phyloP scores from a whole-genome alignment of 2,797 vertebrate species.

The Lophotriccus pileatus region DNA sequence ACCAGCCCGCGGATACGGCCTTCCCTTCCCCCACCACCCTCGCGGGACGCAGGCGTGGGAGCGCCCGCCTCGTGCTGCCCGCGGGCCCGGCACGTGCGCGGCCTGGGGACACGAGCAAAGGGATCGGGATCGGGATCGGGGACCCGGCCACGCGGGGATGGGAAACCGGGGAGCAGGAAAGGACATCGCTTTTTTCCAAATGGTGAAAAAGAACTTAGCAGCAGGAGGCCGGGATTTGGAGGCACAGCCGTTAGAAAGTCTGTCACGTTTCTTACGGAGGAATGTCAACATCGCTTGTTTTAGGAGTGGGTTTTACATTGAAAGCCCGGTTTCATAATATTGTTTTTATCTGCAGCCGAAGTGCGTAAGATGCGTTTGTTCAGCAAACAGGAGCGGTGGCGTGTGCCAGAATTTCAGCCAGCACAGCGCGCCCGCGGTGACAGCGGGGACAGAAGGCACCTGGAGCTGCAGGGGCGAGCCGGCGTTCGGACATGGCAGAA shows the following conservation, averaged over 20 bases:
- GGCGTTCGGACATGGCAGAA: accelerated
- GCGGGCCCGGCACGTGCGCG: neutral
- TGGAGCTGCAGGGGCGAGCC: no score
- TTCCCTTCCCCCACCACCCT: accelerated
- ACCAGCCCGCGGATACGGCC: accelerated
- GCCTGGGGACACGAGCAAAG: no score
- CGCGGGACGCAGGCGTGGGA: neutral
- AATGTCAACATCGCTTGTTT: neutral
- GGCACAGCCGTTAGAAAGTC: neutral
- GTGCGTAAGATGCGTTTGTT: neutral
- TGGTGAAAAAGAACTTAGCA: neutral
- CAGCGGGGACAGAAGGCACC: accelerated
- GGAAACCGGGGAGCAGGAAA: no score
- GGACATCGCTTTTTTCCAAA: no score
- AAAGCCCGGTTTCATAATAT: neutral
- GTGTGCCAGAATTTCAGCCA: neutral
- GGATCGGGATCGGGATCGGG: no score
- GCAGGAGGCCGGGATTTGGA: neutral
- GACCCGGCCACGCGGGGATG: no score
- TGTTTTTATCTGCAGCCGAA: neutral
- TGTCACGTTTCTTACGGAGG: accelerated
- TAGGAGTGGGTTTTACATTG: neutral
- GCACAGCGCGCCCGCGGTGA: neutral
- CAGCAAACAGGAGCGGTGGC: neutral
- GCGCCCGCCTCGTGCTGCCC: neutral